Base-by-base conservation (phyloP, 1,140 invertebrate genomes). In the Brachionus sp. region DNA sequence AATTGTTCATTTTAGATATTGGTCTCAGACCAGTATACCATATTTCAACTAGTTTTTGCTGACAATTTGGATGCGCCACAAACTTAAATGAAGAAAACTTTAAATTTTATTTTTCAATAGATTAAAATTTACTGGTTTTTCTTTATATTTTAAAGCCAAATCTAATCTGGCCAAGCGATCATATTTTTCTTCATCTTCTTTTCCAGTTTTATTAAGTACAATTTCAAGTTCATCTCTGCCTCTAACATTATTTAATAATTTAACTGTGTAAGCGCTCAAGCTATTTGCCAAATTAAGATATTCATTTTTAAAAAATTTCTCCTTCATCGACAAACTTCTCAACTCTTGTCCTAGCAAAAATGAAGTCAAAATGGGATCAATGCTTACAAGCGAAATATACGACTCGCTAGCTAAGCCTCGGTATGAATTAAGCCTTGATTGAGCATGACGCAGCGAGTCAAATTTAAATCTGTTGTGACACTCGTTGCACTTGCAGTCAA, bases 301-400 rank as follows among this genome's bases (percentile, higher is more conserved):
- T 13, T 90, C 89, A 70, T 87, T 87, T 68, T 75, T 70, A 23
- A 83, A 83, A 77, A 66, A 83, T 57, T 83, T 83, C 35, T 83
- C 82, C 25, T 83, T 70, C 39, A 39, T 53, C 0, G 82, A 57
- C 35, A 83, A 57, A 42, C 42, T 84, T 2, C 85, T 86, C 13
- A 93, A 86, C 82, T 93, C 92, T 1, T 87, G 83, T 0, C 90
- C 89, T 16, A 93, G 87, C 82, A 90, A 86, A 86, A 93, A 93
- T 0, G 92, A 91, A 16, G 90, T 89, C 9, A 92, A 87, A 53
- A 93, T 91, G 0, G 92, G 93, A 87, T 93, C 92, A 39, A 90
- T 87, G 0, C 91, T 90, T 0, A 90, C 91, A 83, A 93, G 90
- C 35, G 92, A 92, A 80, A 93, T 91, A 85, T 92, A 93, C 0